A percentile compares a stretch with the other conserved stretches of the same genome.
These are phyloP conservation scores for Albula goreensis DNA, from an alignment of 2,113 vertebrate genomes.

Conservation along the genomic window DNA sequence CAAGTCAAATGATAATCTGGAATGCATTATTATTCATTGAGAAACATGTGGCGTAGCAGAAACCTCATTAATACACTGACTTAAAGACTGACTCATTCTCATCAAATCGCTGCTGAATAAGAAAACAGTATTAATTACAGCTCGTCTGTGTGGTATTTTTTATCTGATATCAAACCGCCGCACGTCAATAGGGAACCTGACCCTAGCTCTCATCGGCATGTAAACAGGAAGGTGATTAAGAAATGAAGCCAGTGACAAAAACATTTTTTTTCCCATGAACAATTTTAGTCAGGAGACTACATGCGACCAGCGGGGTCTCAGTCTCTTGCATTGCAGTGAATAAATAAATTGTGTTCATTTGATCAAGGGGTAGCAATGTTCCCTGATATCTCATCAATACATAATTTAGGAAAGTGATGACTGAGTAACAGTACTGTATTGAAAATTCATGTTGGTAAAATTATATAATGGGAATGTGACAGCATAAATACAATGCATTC, in stretches of 20 bases:
- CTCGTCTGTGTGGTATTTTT: background rate
- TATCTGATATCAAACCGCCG: background rate
- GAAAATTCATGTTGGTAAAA: background rate
- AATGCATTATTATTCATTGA: conserved; percentile 11
- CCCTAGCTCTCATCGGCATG: background rate
- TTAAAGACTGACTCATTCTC: conserved; percentile 8
- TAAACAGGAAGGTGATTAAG: background rate
- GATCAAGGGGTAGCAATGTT: background rate
- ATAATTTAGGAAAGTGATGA: background rate
- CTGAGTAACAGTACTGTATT: too few species aligned
- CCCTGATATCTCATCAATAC: background rate
- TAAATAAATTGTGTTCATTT: background rate
- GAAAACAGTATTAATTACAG: background rate
- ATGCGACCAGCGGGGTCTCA: too few species aligned
- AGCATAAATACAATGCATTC: background rate
- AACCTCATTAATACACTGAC: conserved; percentile 5
- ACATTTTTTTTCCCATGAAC: too few species aligned
- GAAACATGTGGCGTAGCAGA: background rate
- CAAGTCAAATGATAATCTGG: background rate
- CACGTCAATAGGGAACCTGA: background rate
- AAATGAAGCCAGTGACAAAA: too few species aligned
- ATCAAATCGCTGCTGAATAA: background rate
- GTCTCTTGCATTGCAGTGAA: background rate
- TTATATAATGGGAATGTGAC: too few species aligned
- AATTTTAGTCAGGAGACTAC: too few species aligned